Percentiles rank a stretch among this genome's conserved stretches.
Evolutionary conservation across 1,140 invertebrate species (phyloP).

Genomic region (Helicoverpa armigera): DNA sequence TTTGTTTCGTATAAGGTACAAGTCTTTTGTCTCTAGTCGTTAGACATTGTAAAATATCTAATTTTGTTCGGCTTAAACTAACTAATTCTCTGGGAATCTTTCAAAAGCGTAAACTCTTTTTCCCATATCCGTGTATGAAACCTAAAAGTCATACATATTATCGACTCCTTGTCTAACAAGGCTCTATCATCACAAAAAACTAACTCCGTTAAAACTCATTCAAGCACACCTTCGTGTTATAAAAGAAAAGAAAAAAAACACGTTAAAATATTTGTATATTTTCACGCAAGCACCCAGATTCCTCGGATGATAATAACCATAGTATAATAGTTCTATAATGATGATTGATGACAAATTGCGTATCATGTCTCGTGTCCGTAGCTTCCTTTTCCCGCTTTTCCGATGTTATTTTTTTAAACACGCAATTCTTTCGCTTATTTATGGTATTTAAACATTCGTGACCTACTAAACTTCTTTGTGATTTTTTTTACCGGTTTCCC

Average conservation of each 20-base stretch:
- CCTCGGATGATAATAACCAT: conserved; percentile 4
- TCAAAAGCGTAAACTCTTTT: no score
- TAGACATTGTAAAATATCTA: no score
- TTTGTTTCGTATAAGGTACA: no score
- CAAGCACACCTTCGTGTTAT: neutral
- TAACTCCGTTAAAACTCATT: neutral
- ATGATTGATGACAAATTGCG: conserved; percentile 28
- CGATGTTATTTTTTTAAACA: conserved; percentile 8
- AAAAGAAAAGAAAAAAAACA: neutral
- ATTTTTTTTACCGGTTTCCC: neutral
- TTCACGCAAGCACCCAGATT: conserved; percentile 9
- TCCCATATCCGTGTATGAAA: no score
- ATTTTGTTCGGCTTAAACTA: no score
- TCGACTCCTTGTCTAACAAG: no score
- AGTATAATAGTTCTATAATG: neutral
- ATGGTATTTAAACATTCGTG: neutral
- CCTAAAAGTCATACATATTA: no score
- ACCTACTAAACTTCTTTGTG: neutral
- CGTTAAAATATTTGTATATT: neutral
- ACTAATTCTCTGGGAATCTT: no score
- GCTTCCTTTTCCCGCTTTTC: conserved; percentile 31
- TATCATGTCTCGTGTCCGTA: neutral
- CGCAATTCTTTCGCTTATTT: neutral
- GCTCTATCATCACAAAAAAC: no score
- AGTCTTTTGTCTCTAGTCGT: no score